Evolutionary conservation across 2,113 vertebrate species (phyloP).

Genomic region (Brachirus orientalis): DNA sequence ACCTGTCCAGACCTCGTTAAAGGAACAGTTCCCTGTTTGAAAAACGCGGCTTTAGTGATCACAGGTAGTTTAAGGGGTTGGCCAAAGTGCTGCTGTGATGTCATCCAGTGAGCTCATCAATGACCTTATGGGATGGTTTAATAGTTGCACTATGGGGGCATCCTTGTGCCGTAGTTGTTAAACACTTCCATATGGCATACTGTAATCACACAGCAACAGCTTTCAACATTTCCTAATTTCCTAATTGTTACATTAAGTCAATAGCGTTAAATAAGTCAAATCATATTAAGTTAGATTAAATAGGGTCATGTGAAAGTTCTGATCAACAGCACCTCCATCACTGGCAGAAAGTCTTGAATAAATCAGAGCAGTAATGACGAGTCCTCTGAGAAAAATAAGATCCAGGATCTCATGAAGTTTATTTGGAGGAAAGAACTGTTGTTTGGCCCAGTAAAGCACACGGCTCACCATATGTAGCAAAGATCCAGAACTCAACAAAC

Average conservation of each 20-base stretch:
- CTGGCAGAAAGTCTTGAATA: no score
- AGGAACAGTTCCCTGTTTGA: constrained; percentile 5
- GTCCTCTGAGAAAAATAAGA: no score
- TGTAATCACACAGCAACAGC: not conserved
- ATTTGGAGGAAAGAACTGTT: not conserved
- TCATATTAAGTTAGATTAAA: not conserved
- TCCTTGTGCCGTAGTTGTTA: not conserved
- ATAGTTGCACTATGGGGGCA: not conserved
- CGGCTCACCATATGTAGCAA: no score
- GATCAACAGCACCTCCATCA: no score
- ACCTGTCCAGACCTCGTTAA: constrained; percentile 5
- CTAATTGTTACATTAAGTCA: not conserved
- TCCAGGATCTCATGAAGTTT: no score
- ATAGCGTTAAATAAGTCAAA: not conserved
- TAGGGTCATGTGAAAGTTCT: not conserved
- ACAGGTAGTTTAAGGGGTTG: constrained; percentile 4
- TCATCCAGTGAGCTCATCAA: constrained; percentile 43
- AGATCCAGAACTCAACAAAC: not conserved
- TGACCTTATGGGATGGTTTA: constrained; percentile 15
- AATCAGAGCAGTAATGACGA: no score
- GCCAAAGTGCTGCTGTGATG: constrained; percentile 35
- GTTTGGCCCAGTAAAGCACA: no score
- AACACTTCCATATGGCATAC: not conserved
- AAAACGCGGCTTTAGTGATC: not conserved
- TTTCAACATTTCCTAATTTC: no score